Conservation (phyloP, 2,888 invertebrate species). For the Caenorhabditis sp. region DNA sequence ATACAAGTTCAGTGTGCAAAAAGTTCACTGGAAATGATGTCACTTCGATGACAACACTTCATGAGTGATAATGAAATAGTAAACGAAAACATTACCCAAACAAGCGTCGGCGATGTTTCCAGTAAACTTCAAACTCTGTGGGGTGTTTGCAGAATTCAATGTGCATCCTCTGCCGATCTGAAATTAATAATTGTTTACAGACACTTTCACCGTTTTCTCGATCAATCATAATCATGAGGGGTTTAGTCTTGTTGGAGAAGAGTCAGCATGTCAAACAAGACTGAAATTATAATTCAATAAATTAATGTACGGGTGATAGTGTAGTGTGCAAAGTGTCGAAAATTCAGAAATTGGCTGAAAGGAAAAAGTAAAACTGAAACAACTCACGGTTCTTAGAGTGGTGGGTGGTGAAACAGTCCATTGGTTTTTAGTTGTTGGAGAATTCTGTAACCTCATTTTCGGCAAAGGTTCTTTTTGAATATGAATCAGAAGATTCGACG, state of each 20-base stretch:
- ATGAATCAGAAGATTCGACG: too few species aligned
- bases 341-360: not conserved
- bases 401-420: not conserved
- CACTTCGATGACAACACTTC: conserved; percentile 41
- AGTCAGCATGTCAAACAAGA: not conserved
- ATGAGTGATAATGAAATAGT: not conserved
- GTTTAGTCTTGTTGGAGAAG: not conserved
- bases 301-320: not conserved
- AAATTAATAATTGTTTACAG: not conserved
- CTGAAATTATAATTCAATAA: not conserved
- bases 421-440: not conserved
- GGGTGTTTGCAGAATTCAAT: not conserved
- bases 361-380: not conserved
- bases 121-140: conserved; percentile 11
- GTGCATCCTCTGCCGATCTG: conserved; percentile 46
- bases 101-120: conserved; percentile 50
- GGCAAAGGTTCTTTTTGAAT: too few species aligned
- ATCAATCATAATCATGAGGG: not conserved
- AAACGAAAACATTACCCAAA: conserved; percentile 46
- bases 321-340: not conserved
- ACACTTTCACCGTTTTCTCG: not conserved
- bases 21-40: conserved; percentile 42
- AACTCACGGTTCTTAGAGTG: not conserved
- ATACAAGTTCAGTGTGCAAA: conserved; percentile 9
- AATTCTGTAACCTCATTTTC: not conserved